These are phyloP conservation scores for Stenichneumon culpator DNA, from an alignment of 2,888 invertebrate genomes.

Conservation along the genomic window DNA sequence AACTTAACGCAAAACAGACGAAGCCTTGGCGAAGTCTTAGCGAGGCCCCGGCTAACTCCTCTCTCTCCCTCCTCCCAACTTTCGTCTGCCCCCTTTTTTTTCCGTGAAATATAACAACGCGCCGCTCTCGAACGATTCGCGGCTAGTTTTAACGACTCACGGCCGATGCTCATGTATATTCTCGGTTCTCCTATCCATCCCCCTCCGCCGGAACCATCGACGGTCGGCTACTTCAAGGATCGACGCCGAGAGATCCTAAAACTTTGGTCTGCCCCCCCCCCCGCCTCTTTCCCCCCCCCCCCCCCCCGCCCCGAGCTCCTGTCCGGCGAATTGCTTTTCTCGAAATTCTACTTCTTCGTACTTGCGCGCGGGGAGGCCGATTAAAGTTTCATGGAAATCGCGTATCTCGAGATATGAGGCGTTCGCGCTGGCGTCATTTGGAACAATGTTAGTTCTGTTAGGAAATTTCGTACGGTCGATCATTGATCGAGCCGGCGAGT, in stretches of 20 bases:
- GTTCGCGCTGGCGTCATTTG: background rate
- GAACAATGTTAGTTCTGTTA: background rate
- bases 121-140: constrained; percentile 69
- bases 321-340: constrained; percentile 71
- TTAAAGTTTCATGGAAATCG: constrained; percentile 32
- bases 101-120: constrained; percentile 76
- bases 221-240: constrained; percentile 75
- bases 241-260: constrained; percentile 27
- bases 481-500: too few species aligned
- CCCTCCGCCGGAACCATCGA: constrained; percentile 14
- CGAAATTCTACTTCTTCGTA: constrained; percentile 67
- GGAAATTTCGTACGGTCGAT: too few species aligned
- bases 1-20: constrained; percentile 76
- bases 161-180: constrained; percentile 65
- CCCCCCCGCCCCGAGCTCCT: background rate
- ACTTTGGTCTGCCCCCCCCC: constrained; percentile 39
- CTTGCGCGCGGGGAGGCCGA: background rate
- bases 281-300: constrained; percentile 42
- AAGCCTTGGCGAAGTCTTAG: background rate
- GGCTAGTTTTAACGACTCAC: constrained; percentile 75
- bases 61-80: background rate
- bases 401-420: background rate
- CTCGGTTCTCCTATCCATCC: constrained; percentile 26
- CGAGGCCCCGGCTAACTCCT: background rate
- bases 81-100: constrained; percentile 69